Evolutionary conservation across 2,797 vertebrate genomes (phyloP), one percentile per base, ranked within the genome.

Genomic region (Esox lucius): DNA sequence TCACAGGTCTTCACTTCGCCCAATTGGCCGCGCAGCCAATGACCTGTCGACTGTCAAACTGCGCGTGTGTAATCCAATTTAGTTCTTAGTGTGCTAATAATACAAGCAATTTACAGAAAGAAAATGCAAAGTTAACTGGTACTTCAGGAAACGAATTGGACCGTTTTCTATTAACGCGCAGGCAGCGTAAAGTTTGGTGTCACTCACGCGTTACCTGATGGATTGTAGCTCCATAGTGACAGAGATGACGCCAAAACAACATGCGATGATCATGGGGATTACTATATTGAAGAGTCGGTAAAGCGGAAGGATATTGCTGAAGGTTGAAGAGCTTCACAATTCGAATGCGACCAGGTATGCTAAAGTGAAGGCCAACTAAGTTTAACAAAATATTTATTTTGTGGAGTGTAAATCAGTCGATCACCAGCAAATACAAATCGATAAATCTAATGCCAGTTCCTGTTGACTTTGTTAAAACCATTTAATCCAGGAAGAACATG

Each of bases 1-100:
- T 46, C 42, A 39, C 35, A 46, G 42, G 42, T 46, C 42, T 46
- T 46, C 42, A 46, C 12, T 8, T 42, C 42, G 6, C 3, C 86
- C 87, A 87, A 84, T 89, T 90, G 89, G 84, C 80, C 87, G 83
- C 68, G 9, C 69, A 46, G 68, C 70, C 56, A 80, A 82, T 91
- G 90, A 91, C 87, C 86, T 85, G 88, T 86, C 89, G 83, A 86
- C 61, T 86, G 90, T 92, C 90, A 90, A 92, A 86, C 84, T 78
- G 81, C 84, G 83, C 73, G 72, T 86, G 70, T 86, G 71, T 92
- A 93, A 95, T 93, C 93, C 93, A 90, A 91, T 94, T 91, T 91
- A 84, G 93, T 86, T 88, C 91, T 94, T 93, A 92, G 82, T 4
- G 75, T 13, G 83, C 93, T 92, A 93, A 93, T 90, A 93, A 93